phyloP scores from a whole-genome alignment of 2,113 vertebrate genomes.

The Crocuta crocuta region DNA sequence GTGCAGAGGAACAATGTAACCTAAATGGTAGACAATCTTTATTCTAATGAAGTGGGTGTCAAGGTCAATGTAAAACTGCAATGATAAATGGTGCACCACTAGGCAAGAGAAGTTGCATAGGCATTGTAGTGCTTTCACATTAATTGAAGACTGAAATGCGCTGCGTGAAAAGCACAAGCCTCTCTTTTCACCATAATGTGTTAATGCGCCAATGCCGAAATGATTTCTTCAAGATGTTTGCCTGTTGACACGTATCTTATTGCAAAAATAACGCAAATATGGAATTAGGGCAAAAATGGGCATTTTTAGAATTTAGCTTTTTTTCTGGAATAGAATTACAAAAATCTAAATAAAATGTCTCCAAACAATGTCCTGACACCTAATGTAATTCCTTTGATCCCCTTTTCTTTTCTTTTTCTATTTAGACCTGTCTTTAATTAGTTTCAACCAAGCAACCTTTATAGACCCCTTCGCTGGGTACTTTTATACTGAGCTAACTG shows the following conservation, averaged over 20 bases:
- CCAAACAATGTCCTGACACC: slow-evolving; percentile 85
- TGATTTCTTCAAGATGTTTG: slow-evolving; percentile 87
- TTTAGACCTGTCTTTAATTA: slow-evolving; percentile 91
- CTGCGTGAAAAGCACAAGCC: slow-evolving; percentile 89
- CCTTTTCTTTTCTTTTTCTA: slow-evolving; percentile 86
- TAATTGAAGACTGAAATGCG: slow-evolving; percentile 93
- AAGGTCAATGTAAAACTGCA: slow-evolving; percentile 97
- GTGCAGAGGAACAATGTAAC: slow-evolving; percentile 95
- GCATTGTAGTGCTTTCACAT: slow-evolving; percentile 92
- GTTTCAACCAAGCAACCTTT: slow-evolving; percentile 87
- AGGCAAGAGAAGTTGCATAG: slow-evolving; percentile 91
- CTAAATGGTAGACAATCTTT: slow-evolving; percentile 99
- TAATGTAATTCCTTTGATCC: slow-evolving; percentile 87
- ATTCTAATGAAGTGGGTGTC: slow-evolving; percentile 99
- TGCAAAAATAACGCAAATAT: slow-evolving; percentile 85
- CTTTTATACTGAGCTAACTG: slow-evolving; percentile 84
- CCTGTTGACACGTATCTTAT: slow-evolving; percentile 87
- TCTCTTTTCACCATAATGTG: slow-evolving; percentile 90
- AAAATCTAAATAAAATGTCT: slow-evolving; percentile 84
- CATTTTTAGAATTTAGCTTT: slow-evolving; percentile 84
- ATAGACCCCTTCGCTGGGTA: slow-evolving; percentile 85
- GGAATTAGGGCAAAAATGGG: slow-evolving; percentile 81
- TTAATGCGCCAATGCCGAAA: slow-evolving; percentile 87
- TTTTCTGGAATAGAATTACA: slow-evolving; percentile 84
- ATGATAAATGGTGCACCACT: slow-evolving; percentile 95